phyloP scores from a whole-genome alignment of 2,113 vertebrate genomes.

The Platycercus adscitus region DNA sequence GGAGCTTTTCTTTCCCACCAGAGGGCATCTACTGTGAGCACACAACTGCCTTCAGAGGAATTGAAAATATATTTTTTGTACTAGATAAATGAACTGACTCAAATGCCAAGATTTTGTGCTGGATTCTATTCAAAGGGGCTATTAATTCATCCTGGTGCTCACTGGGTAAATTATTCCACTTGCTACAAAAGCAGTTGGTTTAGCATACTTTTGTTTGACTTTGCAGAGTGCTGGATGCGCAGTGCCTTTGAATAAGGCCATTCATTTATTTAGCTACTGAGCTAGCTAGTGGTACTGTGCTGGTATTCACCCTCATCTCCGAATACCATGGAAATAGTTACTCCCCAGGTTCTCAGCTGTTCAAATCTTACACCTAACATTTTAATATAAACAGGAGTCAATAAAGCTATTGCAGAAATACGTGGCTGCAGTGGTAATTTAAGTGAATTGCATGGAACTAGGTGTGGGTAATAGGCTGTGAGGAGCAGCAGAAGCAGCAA shows the following conservation, averaged over 20 bases:
- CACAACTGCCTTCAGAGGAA: constrained; percentile 16
- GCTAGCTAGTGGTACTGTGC: background rate
- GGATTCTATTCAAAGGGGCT: background rate
- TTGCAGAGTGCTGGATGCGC: background rate
- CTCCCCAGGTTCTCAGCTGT: background rate
- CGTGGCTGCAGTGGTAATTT: background rate
- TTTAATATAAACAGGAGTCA: background rate
- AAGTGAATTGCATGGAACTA: background rate
- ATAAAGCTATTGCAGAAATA: background rate
- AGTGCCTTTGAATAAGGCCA: background rate
- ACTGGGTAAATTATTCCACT: constrained; percentile 40
- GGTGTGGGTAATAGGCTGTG: background rate
- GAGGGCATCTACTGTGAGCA: constrained; percentile 28
- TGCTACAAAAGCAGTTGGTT: constrained; percentile 34
- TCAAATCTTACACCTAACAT: background rate
- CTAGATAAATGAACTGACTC: constrained; percentile 1
- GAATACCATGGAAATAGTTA: background rate
- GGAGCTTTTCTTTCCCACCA: constrained; percentile 44
- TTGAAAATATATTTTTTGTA: constrained; percentile 33
- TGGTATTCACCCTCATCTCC: background rate
- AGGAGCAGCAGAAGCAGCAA: background rate
- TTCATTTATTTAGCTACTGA: constrained; percentile 11
- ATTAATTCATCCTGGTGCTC: constrained; percentile 21
- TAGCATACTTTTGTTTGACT: constrained; percentile 32
- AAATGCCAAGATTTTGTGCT: constrained; percentile 15